Evolutionary conservation across 2,113 vertebrate species (phyloP), one percentile per base, ranked within the genome.

Genomic region (Hyaena hyaena): DNA sequence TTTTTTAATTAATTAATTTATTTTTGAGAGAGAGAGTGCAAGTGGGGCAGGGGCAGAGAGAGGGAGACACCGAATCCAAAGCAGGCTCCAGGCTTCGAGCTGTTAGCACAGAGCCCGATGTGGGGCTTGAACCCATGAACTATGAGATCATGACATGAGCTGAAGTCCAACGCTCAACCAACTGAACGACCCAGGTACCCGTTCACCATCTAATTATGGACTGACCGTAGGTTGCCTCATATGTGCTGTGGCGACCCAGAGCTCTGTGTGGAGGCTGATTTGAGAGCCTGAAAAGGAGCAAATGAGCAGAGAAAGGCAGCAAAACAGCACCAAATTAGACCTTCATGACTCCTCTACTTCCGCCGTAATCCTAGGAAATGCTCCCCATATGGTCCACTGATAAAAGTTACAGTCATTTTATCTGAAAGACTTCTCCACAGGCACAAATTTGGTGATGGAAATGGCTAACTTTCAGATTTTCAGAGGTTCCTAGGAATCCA

Each of bases 361-460:
- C 4, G 4, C 39, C 61, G 3, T 50, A 77, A 81, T 81, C 69
- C 97, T 84, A 61, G 2, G 21, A 90, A 92, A 84, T 88, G 43
- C 43, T 92, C 94, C 31, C 55, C 50, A 3, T 39, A 35, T 33
- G 31, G 69, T 86, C 74, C 61, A 58, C 5, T 79, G 50, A 92
- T 35, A 79, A 45, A 92, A 21, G 33, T 68, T 82, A n/a, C 12
- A 88, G 45, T 68, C 26, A 28, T n/a, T 80, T 81, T 77, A 28
- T 94, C 87, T 6, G 82, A 81, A 96, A 61, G 11, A 12, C 92
- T 96, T 95, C 19, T 86, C 45, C 92, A 39, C 26, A 76, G 33
- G 66, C 48, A 55, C 39, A 26, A 24, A 48, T 73, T 81, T 92
- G 61, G 14, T 16, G 84, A 12, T 26, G 45, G 50, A 68, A 19